A percentile compares a stretch with the other conserved stretches of the same genome.
Evolutionary conservation across 2,888 invertebrate species (phyloP).

Genomic region (Temnothorax unifasciatus): DNA sequence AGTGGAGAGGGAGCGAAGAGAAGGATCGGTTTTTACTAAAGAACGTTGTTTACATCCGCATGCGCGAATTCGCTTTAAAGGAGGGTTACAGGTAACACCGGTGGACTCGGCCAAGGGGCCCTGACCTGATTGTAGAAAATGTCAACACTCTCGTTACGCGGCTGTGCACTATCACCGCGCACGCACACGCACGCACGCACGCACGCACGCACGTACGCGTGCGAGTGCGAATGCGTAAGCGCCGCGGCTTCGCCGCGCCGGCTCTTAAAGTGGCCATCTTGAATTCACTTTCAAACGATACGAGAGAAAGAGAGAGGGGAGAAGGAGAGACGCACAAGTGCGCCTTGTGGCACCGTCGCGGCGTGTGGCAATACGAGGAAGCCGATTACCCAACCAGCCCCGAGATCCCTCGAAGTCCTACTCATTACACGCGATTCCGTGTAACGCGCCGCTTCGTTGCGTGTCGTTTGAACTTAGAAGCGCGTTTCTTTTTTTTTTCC

Average conservation of each 20-base stretch:
- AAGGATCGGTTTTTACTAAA: neutral
- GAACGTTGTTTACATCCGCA: constrained; percentile 66
- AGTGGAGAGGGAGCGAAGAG: neutral
- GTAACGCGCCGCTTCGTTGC: constrained; percentile 58
- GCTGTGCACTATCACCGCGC: constrained; percentile 74
- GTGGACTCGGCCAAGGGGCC: constrained; percentile 78
- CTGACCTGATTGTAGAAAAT: constrained; percentile 86
- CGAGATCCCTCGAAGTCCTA: constrained; percentile 69
- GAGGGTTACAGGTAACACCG: constrained; percentile 81
- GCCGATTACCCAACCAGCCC: constrained; percentile 82
- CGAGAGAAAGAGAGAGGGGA: constrained; percentile 37
- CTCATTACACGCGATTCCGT: constrained; percentile 69
- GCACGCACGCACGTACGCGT: constrained; percentile 52
- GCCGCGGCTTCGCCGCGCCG: constrained; percentile 30
- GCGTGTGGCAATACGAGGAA: constrained; percentile 83
- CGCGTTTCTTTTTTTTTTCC: neutral
- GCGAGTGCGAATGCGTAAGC: constrained; percentile 27
- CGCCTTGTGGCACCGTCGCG: constrained; percentile 64
- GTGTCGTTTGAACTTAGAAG: constrained; percentile 46
- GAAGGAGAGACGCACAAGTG: constrained; percentile 52
- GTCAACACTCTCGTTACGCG: constrained; percentile 84
- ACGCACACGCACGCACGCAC: constrained; percentile 32
- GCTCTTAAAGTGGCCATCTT: constrained; percentile 79
- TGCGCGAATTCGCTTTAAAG: constrained; percentile 76
- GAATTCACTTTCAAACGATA: constrained; percentile 82